Evolutionary conservation across 92 coral and sea anemone species (phyloP), one percentile per base, ranked within the genome.

Genomic region (Bergia puertoricense): DNA sequence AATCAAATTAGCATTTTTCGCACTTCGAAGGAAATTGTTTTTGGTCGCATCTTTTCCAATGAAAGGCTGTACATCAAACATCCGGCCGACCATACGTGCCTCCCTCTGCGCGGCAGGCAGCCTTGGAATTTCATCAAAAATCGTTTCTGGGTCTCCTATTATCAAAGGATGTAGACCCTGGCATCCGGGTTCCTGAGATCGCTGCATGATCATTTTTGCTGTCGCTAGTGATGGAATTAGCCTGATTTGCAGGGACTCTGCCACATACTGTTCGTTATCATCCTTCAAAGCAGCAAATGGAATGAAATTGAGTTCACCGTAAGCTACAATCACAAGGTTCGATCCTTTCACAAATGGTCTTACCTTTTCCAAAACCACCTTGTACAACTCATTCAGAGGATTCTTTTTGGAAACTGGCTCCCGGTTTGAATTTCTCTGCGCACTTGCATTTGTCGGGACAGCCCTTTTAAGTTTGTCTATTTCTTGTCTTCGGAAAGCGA

Each of bases 281-380:
- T 86, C 90, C 39, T 74, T 50, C 42, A 90, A 81, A 39, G 92
- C 80, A 30, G 89, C 74, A 79, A 86, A 90, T 8, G 92, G 92
- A 2, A 73, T 69, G 56, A 88, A 88, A 76, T 79, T 86, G 22
- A 90, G 69, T 10, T 16, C 67, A 56, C 37, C 59, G 41, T 89
- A 82, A 9, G 89, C 89, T 6, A 89, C 88, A 66, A 89, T 76
- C 39, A 89, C 56, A 41, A 89, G 59, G 65, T 89, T 75, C 15
- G 77, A 72, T 13, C 89, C 89, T 54, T 46, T 74, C 43, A 89
- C 36, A 6, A 89, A 56, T 18, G 85, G 57, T 72, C 80, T 71
- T 23, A 79, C 86, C 42, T 85, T 90, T 44, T 76, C 51, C 69
- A 85, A 48, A 16, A 79, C 9, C 59, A 84, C 66, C 50, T 90